Evolutionary conservation across 1,140 invertebrate genomes (phyloP), one percentile per base, ranked within the genome.

Genomic region (Trachymyrmex septentrionalis): DNA sequence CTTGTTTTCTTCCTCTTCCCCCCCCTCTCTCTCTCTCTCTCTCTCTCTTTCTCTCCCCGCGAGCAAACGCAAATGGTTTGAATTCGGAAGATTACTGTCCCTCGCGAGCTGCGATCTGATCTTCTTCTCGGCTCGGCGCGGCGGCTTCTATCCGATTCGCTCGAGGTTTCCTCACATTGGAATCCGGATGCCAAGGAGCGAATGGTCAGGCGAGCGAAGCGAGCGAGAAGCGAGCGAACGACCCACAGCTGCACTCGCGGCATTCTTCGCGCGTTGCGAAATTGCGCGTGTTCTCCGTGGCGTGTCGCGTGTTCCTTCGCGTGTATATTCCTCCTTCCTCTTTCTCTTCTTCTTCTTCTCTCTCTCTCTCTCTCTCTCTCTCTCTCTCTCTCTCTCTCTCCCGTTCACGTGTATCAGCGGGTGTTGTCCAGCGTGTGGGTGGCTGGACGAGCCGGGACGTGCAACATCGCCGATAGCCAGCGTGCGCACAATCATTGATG

Each of bases 201-300:
- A 57, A 16, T 30, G 50, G 53, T 19, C 53, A 21, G 55, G 7
- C n/a, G 55, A 57, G n/a, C 44, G 6, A n/a, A n/a, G 27, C 55
- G 53, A 53, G 34, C 34, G 34, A 34, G 27, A 1, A 27, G 16
- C 50, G 21, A 27, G 21, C 55, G 59, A 50, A 14, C 38, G 77
- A 80, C 77, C 21, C 66, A 67, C 78, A 82, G 78, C 77, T 80
- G 66, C 78, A 50, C 78, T 72, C 78, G 78, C 67, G 67, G 78
- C 66, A 59, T 82, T 82, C 66, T 82, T 82, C 78, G 78, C 78
- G 78, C 78, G 50, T 82, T 72, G 66, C 78, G 66, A 82, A 82
- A 82, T 72, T 53, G 66, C 78, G 66, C 66, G 78, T 67, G 76
- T 67, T 80, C 44, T 44, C 12, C 61, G 44, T 34, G 76, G 61